Percentiles rank a stretch among this genome's conserved stretches.
These are phyloP conservation scores for Leucosticte australis DNA, from an alignment of 2,113 vertebrate genomes.

Conservation along the genomic window DNA sequence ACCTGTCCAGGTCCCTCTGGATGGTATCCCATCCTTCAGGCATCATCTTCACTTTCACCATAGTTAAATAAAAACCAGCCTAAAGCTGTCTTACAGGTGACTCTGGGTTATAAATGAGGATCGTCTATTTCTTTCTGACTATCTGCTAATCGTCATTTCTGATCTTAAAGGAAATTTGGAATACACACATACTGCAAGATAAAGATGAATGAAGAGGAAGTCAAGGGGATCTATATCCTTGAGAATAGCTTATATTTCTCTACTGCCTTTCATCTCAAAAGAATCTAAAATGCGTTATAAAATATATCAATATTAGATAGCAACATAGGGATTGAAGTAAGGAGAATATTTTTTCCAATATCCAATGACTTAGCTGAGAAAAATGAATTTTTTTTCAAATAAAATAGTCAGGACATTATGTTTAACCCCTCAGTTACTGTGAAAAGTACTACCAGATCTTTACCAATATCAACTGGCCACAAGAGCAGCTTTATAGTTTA, in stretches of 20 bases:
- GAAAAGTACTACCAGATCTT: constrained; percentile 7
- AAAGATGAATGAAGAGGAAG: neutral
- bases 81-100: neutral
- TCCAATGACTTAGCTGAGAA: neutral
- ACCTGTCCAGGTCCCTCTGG: neutral
- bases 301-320: neutral
- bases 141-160: neutral
- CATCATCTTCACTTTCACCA: neutral
- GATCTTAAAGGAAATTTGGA: neutral
- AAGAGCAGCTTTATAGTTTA: neutral
- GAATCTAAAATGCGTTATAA: neutral
- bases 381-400: neutral
- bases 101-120: neutral
- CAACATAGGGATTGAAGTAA: neutral
- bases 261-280: constrained; percentile 4
- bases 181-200: neutral
- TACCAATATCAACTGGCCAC: neutral
- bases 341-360: neutral
- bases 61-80: neutral
- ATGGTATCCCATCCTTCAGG: neutral
- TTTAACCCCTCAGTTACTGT: neutral
- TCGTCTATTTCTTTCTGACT: neutral
- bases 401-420: neutral
- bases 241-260: neutral
- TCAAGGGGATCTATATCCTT: neutral